These are phyloP conservation scores for Hanleya hanleyi DNA, from an alignment of 2,888 invertebrate species.

Conservation along the genomic window DNA sequence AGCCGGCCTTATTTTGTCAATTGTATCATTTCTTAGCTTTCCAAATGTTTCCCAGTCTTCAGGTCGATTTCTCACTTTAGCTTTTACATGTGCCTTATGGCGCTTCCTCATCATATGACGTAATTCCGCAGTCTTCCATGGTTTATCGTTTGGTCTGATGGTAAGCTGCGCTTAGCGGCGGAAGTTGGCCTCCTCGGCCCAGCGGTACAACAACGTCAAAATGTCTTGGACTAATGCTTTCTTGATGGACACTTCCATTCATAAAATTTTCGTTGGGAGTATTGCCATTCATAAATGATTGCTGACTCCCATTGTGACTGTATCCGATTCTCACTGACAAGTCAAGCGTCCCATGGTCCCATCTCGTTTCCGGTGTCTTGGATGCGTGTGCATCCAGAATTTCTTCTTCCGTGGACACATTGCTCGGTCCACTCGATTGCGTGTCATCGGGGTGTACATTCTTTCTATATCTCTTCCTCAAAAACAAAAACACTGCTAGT, in stretches of 20 bases:
- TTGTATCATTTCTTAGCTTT: too few relatives aligned
- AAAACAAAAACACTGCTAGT: not conserved
- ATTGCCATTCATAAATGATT: too few relatives aligned
- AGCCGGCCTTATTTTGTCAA: too few relatives aligned
- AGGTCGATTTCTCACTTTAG: too few relatives aligned
- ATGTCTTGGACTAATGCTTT: not conserved
- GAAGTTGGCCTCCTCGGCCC: conserved; percentile 23
- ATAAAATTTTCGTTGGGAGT: not conserved
- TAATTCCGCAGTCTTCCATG: too few relatives aligned
- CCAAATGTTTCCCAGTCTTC: too few relatives aligned
- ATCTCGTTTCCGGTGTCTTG: not conserved
- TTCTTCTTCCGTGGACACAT: conserved; percentile 10
- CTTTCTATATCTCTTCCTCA: not conserved
- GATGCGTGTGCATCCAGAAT: conserved; percentile 2
- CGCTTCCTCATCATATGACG: too few relatives aligned
- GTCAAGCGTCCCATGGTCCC: not conserved
- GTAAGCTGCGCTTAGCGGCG: conserved; percentile 26
- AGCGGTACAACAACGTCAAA: conserved; percentile 5
- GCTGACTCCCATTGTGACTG: too few relatives aligned
- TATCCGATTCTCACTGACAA: not conserved
- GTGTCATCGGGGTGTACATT: not conserved
- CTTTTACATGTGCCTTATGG: too few relatives aligned
- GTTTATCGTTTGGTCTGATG: too few relatives aligned
- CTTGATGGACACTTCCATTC: not conserved
- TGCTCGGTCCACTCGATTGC: not conserved